phyloP scores from a whole-genome alignment of 2,888 invertebrate genomes.

The Lithosia quadra region DNA sequence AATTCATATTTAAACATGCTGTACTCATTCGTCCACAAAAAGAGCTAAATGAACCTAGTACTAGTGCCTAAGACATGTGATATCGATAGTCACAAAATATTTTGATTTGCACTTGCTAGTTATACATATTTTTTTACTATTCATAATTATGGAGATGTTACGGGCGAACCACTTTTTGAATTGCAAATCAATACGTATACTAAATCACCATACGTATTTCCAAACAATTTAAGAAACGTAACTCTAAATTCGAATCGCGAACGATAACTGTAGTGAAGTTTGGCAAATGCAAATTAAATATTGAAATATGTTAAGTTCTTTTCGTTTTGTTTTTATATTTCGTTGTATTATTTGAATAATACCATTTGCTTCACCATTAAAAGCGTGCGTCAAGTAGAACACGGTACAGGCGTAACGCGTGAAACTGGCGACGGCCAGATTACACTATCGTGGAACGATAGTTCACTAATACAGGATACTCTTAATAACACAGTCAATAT shows the following conservation, averaged over 20 bases:
- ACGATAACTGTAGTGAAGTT: not conserved
- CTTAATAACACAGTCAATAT: not conserved
- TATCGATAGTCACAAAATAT: not conserved
- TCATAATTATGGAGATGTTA: no score
- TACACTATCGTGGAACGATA: not conserved
- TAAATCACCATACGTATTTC: not conserved
- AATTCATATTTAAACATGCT: not conserved
- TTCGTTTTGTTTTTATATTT: not conserved
- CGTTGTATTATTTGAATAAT: not conserved
- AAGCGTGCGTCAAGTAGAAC: not conserved
- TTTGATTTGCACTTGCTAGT: not conserved
- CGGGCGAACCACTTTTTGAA: not conserved
- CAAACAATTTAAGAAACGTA: not conserved
- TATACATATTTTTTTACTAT: not conserved
- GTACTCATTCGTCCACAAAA: not conserved
- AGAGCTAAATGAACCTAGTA: not conserved
- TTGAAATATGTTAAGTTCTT: slow-evolving; percentile 3
- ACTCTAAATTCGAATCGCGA: not conserved
- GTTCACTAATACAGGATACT: not conserved
- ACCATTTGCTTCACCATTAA: slow-evolving; percentile 10
- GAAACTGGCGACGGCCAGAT: not conserved
- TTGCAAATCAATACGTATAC: slow-evolving; percentile 5
- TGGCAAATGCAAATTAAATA: not conserved
- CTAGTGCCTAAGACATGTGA: not conserved
- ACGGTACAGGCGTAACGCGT: not conserved